phyloP scores from a whole-genome alignment of 37 sponge, comb jelly and placozoan genomes.

The Ephydatia muelleri region DNA sequence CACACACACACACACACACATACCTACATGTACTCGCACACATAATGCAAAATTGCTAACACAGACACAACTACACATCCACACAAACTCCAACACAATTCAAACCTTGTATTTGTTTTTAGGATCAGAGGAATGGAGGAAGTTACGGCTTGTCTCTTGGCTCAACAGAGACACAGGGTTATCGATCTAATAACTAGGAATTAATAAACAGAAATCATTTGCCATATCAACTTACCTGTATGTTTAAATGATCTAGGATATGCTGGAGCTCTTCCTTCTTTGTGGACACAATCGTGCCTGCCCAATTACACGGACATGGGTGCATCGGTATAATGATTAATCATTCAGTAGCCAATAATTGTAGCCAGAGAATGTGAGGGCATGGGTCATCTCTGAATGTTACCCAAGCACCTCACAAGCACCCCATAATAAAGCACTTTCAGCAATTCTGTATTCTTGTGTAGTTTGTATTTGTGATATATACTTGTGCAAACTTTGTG shows the following conservation, averaged over 20 bases:
- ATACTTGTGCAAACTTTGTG: too few relatives aligned
- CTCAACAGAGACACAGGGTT: conserved; percentile 96
- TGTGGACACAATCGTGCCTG: conserved; percentile 69
- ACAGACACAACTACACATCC: not conserved
- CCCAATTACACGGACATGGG: too few relatives aligned
- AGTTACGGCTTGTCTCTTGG: conserved; percentile 95
- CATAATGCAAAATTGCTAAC: not conserved
- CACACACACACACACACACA: not conserved
- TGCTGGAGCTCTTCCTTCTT: conserved; percentile 87
- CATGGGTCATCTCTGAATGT: too few relatives aligned
- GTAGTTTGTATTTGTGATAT: too few relatives aligned
- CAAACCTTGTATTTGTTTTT: conserved; percentile 76
- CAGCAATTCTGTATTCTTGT: too few relatives aligned
- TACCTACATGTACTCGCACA: not conserved
- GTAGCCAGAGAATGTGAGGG: too few relatives aligned
- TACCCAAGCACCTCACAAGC: too few relatives aligned
- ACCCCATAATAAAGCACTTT: too few relatives aligned
- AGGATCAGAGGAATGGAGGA: conserved; percentile 82
- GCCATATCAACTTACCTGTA: conserved; percentile 60
- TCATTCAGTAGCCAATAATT: too few relatives aligned
- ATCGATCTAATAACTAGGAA: conserved; percentile 63
- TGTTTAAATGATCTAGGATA: conserved; percentile 90
- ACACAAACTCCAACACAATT: not conserved
- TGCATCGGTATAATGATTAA: too few relatives aligned
- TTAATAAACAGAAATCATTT: not conserved